These are phyloP conservation scores for Eupithecia inturbata DNA, from an alignment of 2,888 invertebrate genomes.

Conservation along the genomic window DNA sequence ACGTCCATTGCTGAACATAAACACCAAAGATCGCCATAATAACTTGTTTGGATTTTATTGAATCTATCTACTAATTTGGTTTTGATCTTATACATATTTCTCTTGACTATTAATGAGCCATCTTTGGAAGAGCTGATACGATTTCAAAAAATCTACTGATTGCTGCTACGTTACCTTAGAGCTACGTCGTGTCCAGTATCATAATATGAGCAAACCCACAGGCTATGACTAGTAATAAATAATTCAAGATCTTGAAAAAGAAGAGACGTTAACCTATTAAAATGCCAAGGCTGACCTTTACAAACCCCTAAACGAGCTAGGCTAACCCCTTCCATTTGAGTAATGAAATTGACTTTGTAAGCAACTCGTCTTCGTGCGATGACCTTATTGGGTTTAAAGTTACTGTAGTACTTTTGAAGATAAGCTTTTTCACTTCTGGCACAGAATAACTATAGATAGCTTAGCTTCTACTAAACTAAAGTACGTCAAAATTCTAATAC, in stretches of 20 bases:
- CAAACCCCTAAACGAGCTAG: constrained; percentile 38
- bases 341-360: constrained; percentile 53
- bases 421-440: background rate
- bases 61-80: background rate
- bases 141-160: no score
- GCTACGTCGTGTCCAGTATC: background rate
- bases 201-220: background rate
- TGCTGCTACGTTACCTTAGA: no score
- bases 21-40: background rate
- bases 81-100: background rate
- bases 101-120: background rate
- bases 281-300: constrained; percentile 36
- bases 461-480: no score
- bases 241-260: background rate
- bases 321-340: constrained; percentile 52
- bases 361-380: background rate
- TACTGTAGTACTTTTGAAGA: background rate
- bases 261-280: constrained; percentile 18
- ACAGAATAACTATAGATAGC: no score
- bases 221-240: background rate
- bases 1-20: background rate
- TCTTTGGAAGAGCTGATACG: no score
- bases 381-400: background rate
- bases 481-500: no score
- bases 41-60: background rate